A percentile compares a stretch with the other conserved stretches of the same genome.
Conservation (phyloP, 2,888 invertebrate genomes). For the Phaonia tiefii region DNA sequence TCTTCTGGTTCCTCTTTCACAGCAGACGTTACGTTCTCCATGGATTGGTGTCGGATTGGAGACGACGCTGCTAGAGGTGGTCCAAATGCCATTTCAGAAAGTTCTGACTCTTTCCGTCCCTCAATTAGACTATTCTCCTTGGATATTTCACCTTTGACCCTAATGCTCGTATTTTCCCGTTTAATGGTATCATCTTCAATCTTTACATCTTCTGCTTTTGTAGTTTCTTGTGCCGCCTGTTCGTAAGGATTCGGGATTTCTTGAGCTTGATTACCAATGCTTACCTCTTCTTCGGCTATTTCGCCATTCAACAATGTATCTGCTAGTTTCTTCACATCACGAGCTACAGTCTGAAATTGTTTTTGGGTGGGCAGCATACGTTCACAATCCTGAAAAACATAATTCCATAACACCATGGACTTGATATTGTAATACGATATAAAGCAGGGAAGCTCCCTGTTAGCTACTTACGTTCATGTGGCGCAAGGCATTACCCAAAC, state of each 20-base stretch:
- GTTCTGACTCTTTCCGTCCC: not conserved
- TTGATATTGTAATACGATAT: too few species aligned
- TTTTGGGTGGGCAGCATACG: constrained; percentile 75
- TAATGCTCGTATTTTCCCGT: not conserved
- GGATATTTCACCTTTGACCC: not conserved
- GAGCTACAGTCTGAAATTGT: constrained; percentile 76
- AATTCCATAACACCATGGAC: too few species aligned
- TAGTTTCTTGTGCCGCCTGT: not conserved
- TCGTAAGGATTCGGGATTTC: not conserved
- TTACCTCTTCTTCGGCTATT: constrained; percentile 66
- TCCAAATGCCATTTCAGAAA: not conserved
- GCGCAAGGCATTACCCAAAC: constrained; percentile 74
- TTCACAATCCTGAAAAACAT: constrained; percentile 72
- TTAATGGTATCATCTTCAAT: not conserved
- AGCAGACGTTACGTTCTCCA: not conserved
- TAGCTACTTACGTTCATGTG: constrained; percentile 72
- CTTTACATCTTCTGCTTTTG: not conserved
- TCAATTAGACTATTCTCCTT: too few species aligned
- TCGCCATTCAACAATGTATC: constrained; percentile 73
- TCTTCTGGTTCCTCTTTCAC: not conserved
- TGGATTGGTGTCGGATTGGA: not conserved
- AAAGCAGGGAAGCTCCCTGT: too few species aligned
- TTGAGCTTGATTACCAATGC: constrained; percentile 22
- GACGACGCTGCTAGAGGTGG: not conserved
- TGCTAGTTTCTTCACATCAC: constrained; percentile 77